Base-by-base conservation (phyloP, 2,888 invertebrate genomes). In the Archaeoteleia sp. region DNA sequence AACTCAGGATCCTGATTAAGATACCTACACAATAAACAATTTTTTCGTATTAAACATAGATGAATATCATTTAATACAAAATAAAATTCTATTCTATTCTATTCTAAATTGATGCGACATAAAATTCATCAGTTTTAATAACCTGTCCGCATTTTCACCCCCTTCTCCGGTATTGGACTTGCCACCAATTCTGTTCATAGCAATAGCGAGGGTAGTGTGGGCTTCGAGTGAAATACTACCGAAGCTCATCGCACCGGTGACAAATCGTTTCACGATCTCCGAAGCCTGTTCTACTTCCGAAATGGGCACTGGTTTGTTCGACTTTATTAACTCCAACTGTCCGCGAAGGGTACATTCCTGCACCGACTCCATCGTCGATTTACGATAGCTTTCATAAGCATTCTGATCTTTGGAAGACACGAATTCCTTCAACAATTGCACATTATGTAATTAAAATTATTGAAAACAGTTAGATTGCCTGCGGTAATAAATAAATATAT, bases 161-260 rank as follows among this genome's bases (percentile, higher is more conserved):
- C 99, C 99, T 87, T 99, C 99, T 14, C 99, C 99, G 0, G 99
- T 99, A 86, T 99, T 99, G 67, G 98, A 98, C 87, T 98, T 99
- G 71, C 95, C 98, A 1, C 96, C 95, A 75, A 98, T 92, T 73
- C 94, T 91, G 86, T 99, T 99, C 99, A 99, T 99, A 0, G 98
- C 98, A 49, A 96, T 88, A 0, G 99, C 98, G 20, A 99, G 88
- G 0, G 98, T 94, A 15, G 94, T 91, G 88, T 99, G 99, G 0
- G 99, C 95, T 86, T 99, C 99, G 78, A 96, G 87, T 0, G 97
- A 98, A 77, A 99, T 98, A 62, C 97, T 97, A 0, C 97, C 97
- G 86, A 97, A 97, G 76, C 96, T 96, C 97, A 97, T 97, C 0
- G 97, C 97, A 71, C 96, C 96, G 87, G 87, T 80, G 45, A 91